phyloP scores from a whole-genome alignment of 2,888 invertebrate species.

The Crepidodera aurea region DNA sequence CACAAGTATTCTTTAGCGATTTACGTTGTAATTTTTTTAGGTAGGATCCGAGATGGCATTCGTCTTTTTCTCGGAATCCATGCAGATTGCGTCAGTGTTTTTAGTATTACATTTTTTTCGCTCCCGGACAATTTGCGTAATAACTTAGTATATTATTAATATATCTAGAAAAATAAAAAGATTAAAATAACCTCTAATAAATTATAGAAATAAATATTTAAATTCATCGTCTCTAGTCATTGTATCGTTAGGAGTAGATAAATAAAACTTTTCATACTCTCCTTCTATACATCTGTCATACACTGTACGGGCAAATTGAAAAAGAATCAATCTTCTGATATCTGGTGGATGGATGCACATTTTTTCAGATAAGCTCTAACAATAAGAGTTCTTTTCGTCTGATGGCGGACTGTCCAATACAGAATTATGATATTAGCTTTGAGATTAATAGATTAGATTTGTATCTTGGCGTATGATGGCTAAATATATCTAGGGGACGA shows the following conservation, averaged over 20 bases:
- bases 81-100: not conserved
- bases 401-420: slow-evolving; percentile 12
- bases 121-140: no score
- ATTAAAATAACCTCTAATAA: no score
- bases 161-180: no score
- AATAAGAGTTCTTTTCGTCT: not conserved
- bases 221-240: no score
- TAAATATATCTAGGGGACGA: slow-evolving; percentile 1
- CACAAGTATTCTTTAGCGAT: slow-evolving; percentile 27
- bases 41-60: not conserved
- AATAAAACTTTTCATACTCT: no score
- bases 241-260: no score
- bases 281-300: slow-evolving; percentile 5
- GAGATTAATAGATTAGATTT: slow-evolving; percentile 26
- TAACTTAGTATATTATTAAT: no score
- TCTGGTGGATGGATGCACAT: not conserved
- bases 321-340: not conserved
- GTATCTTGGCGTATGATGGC: slow-evolving; percentile 23
- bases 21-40: slow-evolving; percentile 25
- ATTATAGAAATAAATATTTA: no score
- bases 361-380: slow-evolving; percentile 5
- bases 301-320: slow-evolving; percentile 1
- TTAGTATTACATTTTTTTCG: no score
- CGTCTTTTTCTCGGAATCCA: not conserved
- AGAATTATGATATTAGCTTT: slow-evolving; percentile 25